Evolutionary conservation across 2,797 vertebrate genomes (phyloP), one percentile per base, ranked within the genome.

Genomic region (Muraenolepis orangiensis): DNA sequence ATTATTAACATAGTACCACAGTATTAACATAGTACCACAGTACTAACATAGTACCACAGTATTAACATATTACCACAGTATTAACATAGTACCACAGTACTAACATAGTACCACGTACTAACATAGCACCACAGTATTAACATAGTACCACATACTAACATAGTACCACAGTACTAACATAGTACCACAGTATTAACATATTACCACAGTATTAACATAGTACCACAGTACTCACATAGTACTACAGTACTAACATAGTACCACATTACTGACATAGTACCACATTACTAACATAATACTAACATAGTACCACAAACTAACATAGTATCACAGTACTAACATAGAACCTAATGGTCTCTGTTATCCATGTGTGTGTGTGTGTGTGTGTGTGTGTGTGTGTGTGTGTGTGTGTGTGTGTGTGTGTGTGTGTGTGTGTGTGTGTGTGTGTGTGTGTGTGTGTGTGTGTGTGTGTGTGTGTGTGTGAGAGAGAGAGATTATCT

Each of bases 171-270:
- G n/a, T n/a, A n/a, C n/a, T n/a, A n/a, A n/a, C n/a, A n/a, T n/a
- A n/a, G n/a, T n/a, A n/a, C n/a, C n/a, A n/a, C n/a, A n/a, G n/a
- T n/a, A n/a, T n/a, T n/a, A n/a, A n/a, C n/a, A n/a, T n/a, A n/a
- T n/a, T n/a, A n/a, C n/a, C n/a, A n/a, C n/a, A n/a, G n/a, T n/a
- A n/a, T n/a, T n/a, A n/a, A n/a, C n/a, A n/a, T n/a, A n/a, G n/a
- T n/a, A n/a, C n/a, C n/a, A n/a, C n/a, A n/a, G n/a, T n/a, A 31
- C 66, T 73, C 67, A 72, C 74, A 80, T 16, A 81, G 72, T 42
- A 71, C 68, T 74, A 69, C 42, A 51, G 42, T 4, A 51, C 42
- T 20, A 51, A 20, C 64, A 66, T 8, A 66, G 51, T 23, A 57
- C 51, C 8, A 23, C 1, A 57, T 7, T 57, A 8, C 51, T 57